phyloP scores from a whole-genome alignment of 2,888 invertebrate species.

The Azorinus chamasolen region DNA sequence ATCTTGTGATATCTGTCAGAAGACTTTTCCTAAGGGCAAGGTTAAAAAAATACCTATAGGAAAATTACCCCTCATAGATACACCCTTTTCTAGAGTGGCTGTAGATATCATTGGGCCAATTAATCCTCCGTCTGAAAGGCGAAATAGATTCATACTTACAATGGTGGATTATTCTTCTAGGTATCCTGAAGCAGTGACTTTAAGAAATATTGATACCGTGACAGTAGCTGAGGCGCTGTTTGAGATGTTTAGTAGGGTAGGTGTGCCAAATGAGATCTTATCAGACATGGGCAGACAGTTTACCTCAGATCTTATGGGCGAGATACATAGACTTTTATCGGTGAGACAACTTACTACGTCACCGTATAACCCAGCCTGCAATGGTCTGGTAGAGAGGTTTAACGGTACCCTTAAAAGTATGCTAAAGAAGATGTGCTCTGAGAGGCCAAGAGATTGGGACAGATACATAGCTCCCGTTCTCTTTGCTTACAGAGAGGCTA shows the following conservation, averaged over 20 bases:
- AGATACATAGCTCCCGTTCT: slow-evolving; percentile 47
- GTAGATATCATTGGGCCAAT: slow-evolving; percentile 56
- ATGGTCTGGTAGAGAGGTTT: slow-evolving; percentile 59
- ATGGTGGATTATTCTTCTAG: slow-evolving; percentile 63
- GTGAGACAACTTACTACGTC: slow-evolving; percentile 50
- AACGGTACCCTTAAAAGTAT: slow-evolving; percentile 62
- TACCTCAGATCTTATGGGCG: slow-evolving; percentile 56
- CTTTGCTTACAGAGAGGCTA: slow-evolving; percentile 65
- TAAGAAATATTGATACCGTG: slow-evolving; percentile 56
- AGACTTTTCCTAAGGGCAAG: slow-evolving; percentile 15
- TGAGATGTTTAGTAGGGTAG: slow-evolving; percentile 54
- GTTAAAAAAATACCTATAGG: too few species aligned
- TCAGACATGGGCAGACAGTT: slow-evolving; percentile 67
- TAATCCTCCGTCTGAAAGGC: slow-evolving; percentile 37
- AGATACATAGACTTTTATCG: slow-evolving; percentile 34
- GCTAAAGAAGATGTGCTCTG: slow-evolving; percentile 39
- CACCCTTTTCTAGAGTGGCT: slow-evolving; percentile 12
- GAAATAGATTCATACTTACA: slow-evolving; percentile 61
- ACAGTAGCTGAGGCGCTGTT: slow-evolving; percentile 64
- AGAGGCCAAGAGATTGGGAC: slow-evolving; percentile 63
- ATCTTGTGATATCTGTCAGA: slow-evolving; percentile 17
- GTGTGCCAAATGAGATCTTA: slow-evolving; percentile 64
- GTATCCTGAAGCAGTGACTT: slow-evolving; percentile 64
- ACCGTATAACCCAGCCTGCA: slow-evolving; percentile 57
- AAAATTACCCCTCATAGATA: slow-evolving; percentile 15